phyloP scores from a whole-genome alignment of 2,888 invertebrate species.

The Zeuzera pyrina region DNA sequence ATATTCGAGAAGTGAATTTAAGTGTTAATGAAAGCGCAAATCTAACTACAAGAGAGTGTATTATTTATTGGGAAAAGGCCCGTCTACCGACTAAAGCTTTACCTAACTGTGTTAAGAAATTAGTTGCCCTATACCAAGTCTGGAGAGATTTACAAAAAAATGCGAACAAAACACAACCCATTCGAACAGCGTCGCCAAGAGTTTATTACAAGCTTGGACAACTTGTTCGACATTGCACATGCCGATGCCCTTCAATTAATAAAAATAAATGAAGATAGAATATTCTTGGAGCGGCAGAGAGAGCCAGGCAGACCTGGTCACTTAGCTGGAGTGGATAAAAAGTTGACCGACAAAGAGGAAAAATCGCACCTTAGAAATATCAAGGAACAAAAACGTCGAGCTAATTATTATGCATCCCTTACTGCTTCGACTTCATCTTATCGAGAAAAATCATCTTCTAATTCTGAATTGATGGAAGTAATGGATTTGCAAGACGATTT shows the following conservation, averaged over 20 bases:
- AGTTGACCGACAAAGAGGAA: conserved; percentile 21
- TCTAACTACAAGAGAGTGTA: conserved; percentile 19
- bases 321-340: conserved; percentile 22
- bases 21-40: conserved; percentile 18
- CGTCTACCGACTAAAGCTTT: conserved; percentile 16
- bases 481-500: background rate
- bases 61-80: conserved; percentile 27
- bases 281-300: conserved; percentile 13
- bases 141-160: conserved; percentile 27
- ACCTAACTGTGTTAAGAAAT: conserved; percentile 18
- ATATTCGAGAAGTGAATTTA: conserved; percentile 18
- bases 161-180: conserved; percentile 14
- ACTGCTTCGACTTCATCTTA: no score
- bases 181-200: conserved; percentile 11
- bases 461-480: no score
- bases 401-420: no score
- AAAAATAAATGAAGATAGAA: conserved; percentile 22
- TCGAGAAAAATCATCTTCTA: no score
- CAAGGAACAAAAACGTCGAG: no score
- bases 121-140: conserved; percentile 23
- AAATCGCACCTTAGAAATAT: conserved; percentile 6
- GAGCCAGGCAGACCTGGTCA: conserved; percentile 20
- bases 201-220: conserved; percentile 13
- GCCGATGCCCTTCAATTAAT: conserved; percentile 16
- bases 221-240: conserved; percentile 20